Conservation (phyloP, 1,140 invertebrate genomes). For the Cylas formicarius region DNA sequence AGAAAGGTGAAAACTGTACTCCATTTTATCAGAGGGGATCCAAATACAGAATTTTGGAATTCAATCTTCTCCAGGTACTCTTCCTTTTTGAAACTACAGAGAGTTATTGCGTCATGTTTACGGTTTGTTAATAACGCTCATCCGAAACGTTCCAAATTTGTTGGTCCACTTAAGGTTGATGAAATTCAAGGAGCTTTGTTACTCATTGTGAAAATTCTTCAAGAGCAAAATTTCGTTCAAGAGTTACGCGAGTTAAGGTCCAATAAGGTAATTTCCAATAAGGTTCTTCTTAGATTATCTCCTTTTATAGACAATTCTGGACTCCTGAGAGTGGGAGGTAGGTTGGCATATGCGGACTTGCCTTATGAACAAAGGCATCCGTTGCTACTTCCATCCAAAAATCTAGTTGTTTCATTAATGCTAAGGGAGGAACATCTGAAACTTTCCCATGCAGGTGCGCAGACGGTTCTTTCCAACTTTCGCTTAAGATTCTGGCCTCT, state of each 20-base stretch:
- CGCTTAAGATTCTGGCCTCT: constrained; percentile 10
- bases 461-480: background rate
- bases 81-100: background rate
- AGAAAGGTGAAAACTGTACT: too few species aligned
- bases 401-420: constrained; percentile 7
- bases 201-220: background rate
- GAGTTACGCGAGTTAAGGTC: constrained; percentile 3
- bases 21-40: background rate
- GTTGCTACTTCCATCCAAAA: constrained; percentile 15
- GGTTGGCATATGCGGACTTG: constrained; percentile 24
- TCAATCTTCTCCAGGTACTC: background rate
- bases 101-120: background rate
- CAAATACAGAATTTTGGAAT: background rate
- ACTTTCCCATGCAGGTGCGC: constrained; percentile 4
- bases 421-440: constrained; percentile 11
- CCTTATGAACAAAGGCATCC: constrained; percentile 19
- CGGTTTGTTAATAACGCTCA: constrained; percentile 3
- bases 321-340: constrained; percentile 28
- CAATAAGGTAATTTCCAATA: constrained; percentile 6
- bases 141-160: background rate
- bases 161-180: background rate
- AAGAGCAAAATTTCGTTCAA: background rate
- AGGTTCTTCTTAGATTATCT: constrained; percentile 4
- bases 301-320: constrained; percentile 21
- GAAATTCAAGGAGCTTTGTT: constrained; percentile 7